Evolutionary conservation across 2,888 invertebrate genomes (phyloP), one percentile per base, ranked within the genome.

Genomic region (Galeopsomyia nigrocyanea): DNA sequence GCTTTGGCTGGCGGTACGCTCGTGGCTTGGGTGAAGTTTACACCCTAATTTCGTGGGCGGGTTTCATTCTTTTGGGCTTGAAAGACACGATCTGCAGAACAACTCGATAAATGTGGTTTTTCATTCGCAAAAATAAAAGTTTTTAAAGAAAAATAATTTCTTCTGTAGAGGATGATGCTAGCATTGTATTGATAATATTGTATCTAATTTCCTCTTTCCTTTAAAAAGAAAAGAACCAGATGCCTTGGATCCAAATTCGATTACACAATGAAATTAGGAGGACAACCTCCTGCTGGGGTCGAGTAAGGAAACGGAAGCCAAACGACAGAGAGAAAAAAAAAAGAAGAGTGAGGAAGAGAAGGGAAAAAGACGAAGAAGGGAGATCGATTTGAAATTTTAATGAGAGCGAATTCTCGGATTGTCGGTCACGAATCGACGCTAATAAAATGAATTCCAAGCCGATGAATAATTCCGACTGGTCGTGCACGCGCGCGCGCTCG

Each of bases 381-480:
- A 71, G 58, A 71, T 60, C 61, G 19, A 66, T 66, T 31, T 62
- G 16, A 61, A 71, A 71, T 66, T 66, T 66, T 71, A 60, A 66
- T 51, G 71, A 61, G 61, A 21, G 17, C 17, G 56, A 71, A 55
- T 55, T 21, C 60, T 61, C 46, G 50, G 22, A 66, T 61, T 57
- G 56, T 66, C 39, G 61, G 56, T 66, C 62, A 62, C 62, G 61
- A 39, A 46, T 62, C 56, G 50, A 39, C 55, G 10, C 57, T 63
- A 71, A 71, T 71, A 71, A 71, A 71, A 71, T 63, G 56, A 63
- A 71, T 67, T 58, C 47, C 61, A 1, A 39, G 9, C 56, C 57
- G 21, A 62, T 67, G 71, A 71, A 63, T 67, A 71, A 71, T 71
- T 71, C 51, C 19, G 3, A 13, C 2, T 16, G 50, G 47, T n/a